Evolutionary conservation across 1,140 invertebrate species (phyloP).

Genomic region (Panulirus ornatus): DNA sequence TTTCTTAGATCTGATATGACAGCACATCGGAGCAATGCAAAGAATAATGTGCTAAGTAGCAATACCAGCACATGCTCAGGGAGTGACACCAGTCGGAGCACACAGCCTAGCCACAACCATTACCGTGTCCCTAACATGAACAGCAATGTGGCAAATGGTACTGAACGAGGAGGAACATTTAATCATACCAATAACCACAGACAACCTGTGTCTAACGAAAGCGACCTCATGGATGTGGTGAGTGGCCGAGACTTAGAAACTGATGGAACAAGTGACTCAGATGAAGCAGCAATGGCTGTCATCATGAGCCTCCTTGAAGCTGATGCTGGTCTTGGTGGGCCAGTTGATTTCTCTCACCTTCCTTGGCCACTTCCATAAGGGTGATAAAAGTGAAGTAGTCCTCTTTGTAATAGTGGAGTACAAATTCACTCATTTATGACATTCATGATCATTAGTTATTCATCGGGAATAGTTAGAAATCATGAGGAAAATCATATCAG

Average conservation of each 20-base stretch:
- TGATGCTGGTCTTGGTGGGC: constrained; percentile 86
- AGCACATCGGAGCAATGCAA: constrained; percentile 40
- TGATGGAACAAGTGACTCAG: constrained; percentile 78
- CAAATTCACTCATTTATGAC: too few relatives aligned
- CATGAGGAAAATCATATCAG: too few relatives aligned
- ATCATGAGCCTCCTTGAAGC: constrained; percentile 94
- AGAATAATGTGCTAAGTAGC: constrained; percentile 55
- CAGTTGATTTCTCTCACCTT: constrained; percentile 91
- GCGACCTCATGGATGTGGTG: constrained; percentile 72
- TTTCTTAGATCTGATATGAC: constrained; percentile 51
- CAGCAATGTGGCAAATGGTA: constrained; percentile 10
- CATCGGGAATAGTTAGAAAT: too few relatives aligned
- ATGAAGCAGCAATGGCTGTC: constrained; percentile 94
- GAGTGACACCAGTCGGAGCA: constrained; percentile 57
- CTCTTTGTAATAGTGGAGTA: constrained; percentile 14
- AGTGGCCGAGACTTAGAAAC: constrained; percentile 61
- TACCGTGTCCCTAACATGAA: neutral
- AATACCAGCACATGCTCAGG: constrained; percentile 66
- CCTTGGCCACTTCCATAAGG: constrained; percentile 90
- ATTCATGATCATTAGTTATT: too few relatives aligned
- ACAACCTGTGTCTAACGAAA: constrained; percentile 62
- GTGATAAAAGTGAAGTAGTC: neutral
- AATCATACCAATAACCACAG: constrained; percentile 62
- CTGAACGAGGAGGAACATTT: constrained; percentile 8
- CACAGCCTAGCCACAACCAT: constrained; percentile 17